Base-by-base conservation (phyloP, 2,113 vertebrate species). In the Notarius lentiginosus region DNA sequence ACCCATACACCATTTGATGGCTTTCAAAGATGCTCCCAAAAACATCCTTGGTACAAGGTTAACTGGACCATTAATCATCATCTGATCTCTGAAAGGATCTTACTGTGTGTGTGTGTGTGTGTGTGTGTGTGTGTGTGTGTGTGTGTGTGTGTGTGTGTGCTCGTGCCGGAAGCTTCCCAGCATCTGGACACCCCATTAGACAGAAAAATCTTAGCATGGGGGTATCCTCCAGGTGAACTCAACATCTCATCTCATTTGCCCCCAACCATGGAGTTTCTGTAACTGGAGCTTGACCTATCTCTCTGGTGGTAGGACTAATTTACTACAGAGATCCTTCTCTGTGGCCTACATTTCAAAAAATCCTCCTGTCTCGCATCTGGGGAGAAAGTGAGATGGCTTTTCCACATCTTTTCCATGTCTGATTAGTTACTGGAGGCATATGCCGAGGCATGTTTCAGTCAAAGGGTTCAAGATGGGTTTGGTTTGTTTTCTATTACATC, bases 121-220 rank as follows among this genome's bases (percentile, higher is more conserved):
- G 61, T 63, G 22, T 65, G 73, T 79, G 41, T 70, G 10, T 56
- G 30, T 79, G 51, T 55, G 75, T 85, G 47, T 83, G 70, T 60
- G 27, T 56, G 70, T 9, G 22, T 56, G 30, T 79, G 49, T 60
- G 51, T 53, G 7, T 53, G 51, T 53, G 51, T 53, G 60, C 66
- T 51, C 58, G 2, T 34, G 41, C n/a, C 61, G 15, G 65, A 80
- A 51, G 27, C 56, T 82, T 55, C 8, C 41, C 60, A 61, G 61
- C 88, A 89, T 89, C 86, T 89, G 88, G 86, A 87, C 83, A 63
- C 79, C 30, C 65, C 79, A 85, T 89, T 79, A 85, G 14, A 85
- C 72, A 72, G 30, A 22, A 41, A 72, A 61, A 73, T 27, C 82
- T 51, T n/a, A 79, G 75, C 63, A 81, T 7, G 22, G 1, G 63